These are phyloP conservation scores for Onychomys arenicola DNA, from an alignment of 2,797 vertebrate species.

Conservation along the genomic window DNA sequence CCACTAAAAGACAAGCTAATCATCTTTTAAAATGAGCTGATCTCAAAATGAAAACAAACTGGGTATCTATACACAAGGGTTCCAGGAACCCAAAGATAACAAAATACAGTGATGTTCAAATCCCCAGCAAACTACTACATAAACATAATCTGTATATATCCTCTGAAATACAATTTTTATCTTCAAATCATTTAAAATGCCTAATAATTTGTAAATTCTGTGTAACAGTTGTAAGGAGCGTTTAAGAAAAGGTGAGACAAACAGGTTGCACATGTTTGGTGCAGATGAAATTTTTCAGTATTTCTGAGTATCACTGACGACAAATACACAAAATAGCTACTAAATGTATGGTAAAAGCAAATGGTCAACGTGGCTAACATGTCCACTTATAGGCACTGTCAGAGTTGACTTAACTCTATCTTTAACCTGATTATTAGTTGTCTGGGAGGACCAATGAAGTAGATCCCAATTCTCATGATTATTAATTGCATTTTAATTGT, in stretches of 20 bases:
- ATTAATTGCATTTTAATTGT: not conserved
- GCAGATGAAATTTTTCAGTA: not conserved
- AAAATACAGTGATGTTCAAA: not conserved
- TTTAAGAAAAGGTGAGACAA: not conserved
- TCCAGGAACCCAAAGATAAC: not conserved
- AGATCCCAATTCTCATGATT: constrained; percentile 29
- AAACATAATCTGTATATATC: not conserved
- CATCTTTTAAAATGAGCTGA: constrained; percentile 23
- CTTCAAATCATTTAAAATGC: not conserved
- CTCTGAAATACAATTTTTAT: not conserved
- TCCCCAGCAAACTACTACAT: not conserved
- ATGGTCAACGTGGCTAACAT: not conserved
- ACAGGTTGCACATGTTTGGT: not conserved
- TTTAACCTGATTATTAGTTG: constrained; percentile 35
- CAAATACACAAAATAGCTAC: not conserved
- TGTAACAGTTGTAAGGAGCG: not conserved
- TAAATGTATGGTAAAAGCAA: constrained; percentile 33
- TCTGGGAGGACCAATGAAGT: constrained; percentile 33
- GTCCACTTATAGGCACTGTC: not conserved
- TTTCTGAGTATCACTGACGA: constrained; percentile 25
- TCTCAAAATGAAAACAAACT: constrained; percentile 46
- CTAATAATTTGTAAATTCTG: not conserved
- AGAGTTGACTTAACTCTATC: constrained; percentile 44
- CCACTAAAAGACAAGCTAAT: constrained; percentile 48
- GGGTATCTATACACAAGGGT: not conserved